These are phyloP conservation scores for Cataglyphis livida DNA, from an alignment of 2,888 invertebrate species.

Conservation along the genomic window DNA sequence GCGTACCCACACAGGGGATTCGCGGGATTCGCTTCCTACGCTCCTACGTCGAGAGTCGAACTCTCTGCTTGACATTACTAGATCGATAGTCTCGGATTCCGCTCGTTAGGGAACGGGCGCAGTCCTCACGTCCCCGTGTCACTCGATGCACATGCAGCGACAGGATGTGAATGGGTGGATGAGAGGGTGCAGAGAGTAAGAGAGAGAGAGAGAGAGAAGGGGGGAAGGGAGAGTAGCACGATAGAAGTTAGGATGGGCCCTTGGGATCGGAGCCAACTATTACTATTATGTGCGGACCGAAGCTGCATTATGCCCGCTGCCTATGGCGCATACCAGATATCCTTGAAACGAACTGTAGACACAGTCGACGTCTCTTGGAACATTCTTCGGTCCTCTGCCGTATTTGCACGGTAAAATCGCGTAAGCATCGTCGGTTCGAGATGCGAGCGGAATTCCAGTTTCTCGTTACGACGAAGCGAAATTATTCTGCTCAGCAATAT, in stretches of 20 bases:
- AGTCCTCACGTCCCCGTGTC: constrained; percentile 64
- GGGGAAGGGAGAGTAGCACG: constrained; percentile 62
- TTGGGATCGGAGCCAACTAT: constrained; percentile 79
- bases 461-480: constrained; percentile 23
- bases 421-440: constrained; percentile 46
- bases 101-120: constrained; percentile 67
- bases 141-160: constrained; percentile 62
- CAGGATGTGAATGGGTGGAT: not conserved
- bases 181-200: constrained; percentile 12
- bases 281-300: constrained; percentile 76
- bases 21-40: constrained; percentile 27
- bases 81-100: constrained; percentile 74
- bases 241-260: constrained; percentile 65
- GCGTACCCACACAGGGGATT: constrained; percentile 40
- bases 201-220: constrained; percentile 1
- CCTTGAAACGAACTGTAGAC: constrained; percentile 74
- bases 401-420: constrained; percentile 68
- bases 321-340: constrained; percentile 75
- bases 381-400: constrained; percentile 31
- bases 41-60: constrained; percentile 6
- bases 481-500: constrained; percentile 1
- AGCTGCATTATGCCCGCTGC: constrained; percentile 74
- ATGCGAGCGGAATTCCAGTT: constrained; percentile 68
- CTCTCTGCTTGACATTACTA: constrained; percentile 50
- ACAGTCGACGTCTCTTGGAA: constrained; percentile 65